A percentile compares a stretch with the other conserved stretches of the same genome.
phyloP scores from a whole-genome alignment of 2,113 vertebrate genomes.

The Hepsetus odoe region DNA sequence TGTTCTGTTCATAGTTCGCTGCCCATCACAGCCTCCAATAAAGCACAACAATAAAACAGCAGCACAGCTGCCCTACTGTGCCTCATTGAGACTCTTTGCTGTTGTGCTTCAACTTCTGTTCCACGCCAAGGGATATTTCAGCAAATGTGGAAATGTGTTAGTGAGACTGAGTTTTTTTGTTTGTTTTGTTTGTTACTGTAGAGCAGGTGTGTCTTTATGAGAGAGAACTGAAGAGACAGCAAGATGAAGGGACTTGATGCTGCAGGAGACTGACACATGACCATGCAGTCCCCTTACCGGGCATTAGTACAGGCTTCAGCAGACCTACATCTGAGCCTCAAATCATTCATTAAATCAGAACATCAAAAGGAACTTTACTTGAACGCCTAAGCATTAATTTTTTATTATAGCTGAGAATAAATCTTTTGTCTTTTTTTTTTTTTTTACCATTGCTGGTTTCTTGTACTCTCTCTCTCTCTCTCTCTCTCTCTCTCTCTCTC shows the following conservation, averaged over 20 bases:
- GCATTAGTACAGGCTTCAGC: constrained; percentile 91
- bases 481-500: constrained; percentile 37
- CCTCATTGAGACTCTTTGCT: background rate
- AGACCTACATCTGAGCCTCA: constrained; percentile 78
- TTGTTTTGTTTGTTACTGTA: too few relatives aligned
- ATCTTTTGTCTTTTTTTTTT: constrained; percentile 93
- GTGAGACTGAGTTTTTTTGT: constrained; percentile 12
- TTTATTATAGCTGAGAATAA: constrained; percentile 95
- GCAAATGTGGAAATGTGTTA: constrained; percentile 40
- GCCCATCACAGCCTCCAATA: constrained; percentile 32
- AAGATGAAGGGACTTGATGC: constrained; percentile 81
- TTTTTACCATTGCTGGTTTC: constrained; percentile 20
- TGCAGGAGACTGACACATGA: constrained; percentile 89
- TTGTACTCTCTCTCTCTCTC: constrained; percentile 24
- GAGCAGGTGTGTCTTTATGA: constrained; percentile 39
- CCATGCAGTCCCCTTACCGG: constrained; percentile 80
- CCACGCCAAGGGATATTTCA: background rate
- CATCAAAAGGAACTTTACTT: constrained; percentile 99
- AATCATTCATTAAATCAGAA: constrained; percentile 99
- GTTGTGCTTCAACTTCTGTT: constrained; percentile 1
- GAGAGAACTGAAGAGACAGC: constrained; percentile 50
- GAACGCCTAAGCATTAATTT: constrained; percentile 94
- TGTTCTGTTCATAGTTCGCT: constrained; percentile 42
- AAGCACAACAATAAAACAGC: constrained; percentile 32
- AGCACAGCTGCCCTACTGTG: constrained; percentile 37